Conservation (phyloP, 2,113 vertebrate genomes). For the Varanus komodoensis region DNA sequence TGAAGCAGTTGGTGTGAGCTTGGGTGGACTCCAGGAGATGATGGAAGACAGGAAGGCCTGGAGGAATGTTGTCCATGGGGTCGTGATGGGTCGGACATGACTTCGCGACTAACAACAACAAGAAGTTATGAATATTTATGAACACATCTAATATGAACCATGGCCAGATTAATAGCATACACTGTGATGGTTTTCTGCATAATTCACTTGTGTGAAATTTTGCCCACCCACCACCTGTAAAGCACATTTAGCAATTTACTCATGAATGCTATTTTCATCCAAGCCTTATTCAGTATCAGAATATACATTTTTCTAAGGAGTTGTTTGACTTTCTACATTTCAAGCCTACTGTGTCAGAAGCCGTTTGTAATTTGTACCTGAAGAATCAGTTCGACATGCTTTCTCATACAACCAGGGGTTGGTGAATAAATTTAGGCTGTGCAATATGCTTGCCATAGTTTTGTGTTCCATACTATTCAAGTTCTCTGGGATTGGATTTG, state of each 20-base stretch:
- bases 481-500: neutral
- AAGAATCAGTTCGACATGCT: neutral
- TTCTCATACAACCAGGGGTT: neutral
- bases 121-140: slow-evolving; percentile 58
- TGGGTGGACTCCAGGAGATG: too few relatives aligned
- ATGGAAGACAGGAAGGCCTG: too few relatives aligned
- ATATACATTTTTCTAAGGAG: slow-evolving; percentile 2
- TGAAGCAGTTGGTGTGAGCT: too few relatives aligned
- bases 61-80: too few relatives aligned
- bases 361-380: slow-evolving; percentile 26
- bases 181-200: slow-evolving; percentile 32
- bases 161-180: slow-evolving; percentile 30
- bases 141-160: slow-evolving; percentile 59
- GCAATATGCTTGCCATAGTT: neutral
- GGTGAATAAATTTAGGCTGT: slow-evolving; percentile 12
- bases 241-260: neutral
- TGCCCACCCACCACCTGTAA: neutral
- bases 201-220: slow-evolving; percentile 20
- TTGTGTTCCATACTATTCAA: neutral
- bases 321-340: neutral
- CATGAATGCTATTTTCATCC: slow-evolving; percentile 24
- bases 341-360: neutral
- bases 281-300: neutral
- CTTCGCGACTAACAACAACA: too few relatives aligned
- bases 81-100: too few relatives aligned